A percentile compares a stretch with the other conserved stretches of the same genome.
Conservation (phyloP, 2,797 vertebrate genomes). For the Ispidina lecontei region DNA sequence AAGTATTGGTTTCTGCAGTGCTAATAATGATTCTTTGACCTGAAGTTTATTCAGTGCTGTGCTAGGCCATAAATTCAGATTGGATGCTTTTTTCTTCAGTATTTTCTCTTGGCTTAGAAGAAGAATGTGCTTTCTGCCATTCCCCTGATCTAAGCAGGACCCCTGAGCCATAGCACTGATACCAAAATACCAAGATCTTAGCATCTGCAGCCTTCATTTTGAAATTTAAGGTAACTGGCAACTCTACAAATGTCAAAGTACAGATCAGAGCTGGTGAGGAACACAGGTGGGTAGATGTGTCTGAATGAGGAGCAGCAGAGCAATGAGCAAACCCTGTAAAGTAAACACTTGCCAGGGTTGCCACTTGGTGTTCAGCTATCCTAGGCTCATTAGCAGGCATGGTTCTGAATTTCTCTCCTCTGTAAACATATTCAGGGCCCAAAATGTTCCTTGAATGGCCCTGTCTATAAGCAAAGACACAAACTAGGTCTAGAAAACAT, state of each 20-base stretch:
- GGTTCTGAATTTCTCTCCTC: not conserved
- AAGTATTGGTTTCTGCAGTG: not conserved
- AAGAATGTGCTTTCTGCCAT: not conserved
- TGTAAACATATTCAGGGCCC: not conserved
- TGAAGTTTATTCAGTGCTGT: not conserved
- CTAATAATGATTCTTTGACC: not conserved
- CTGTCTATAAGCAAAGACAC: not conserved
- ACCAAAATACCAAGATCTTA: not conserved
- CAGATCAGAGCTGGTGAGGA: not conserved
- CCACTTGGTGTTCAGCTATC: not conserved
- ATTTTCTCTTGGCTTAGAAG: not conserved
- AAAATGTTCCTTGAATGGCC: not conserved
- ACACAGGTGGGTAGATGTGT: not conserved
- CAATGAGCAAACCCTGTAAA: not conserved
- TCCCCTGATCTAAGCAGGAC: not conserved
- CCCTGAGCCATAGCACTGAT: not conserved
- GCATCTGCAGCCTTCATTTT: not conserved
- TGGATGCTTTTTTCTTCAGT: not conserved
- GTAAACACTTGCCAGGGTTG: not conserved
- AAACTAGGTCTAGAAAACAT: not conserved
- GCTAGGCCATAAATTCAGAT: not conserved
- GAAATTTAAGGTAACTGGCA: not conserved
- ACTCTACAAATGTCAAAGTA: not conserved
- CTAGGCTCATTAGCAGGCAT: not conserved
- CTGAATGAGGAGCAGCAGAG: not conserved